These are phyloP conservation scores for Enteromius fasciolatus DNA, from an alignment of 2,797 vertebrate species.

Conservation along the genomic window DNA sequence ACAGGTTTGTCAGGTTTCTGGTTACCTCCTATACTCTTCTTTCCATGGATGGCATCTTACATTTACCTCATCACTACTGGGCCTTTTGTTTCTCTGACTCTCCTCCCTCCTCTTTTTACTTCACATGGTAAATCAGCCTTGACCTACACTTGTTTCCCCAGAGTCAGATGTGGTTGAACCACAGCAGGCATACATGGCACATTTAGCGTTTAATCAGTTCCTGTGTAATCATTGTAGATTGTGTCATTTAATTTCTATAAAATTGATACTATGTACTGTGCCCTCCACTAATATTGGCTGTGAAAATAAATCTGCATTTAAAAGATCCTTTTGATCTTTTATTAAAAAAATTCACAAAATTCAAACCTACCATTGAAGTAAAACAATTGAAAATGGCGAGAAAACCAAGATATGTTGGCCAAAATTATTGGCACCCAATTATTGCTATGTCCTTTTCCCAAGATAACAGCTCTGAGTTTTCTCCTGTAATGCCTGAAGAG, in stretches of 20 bases:
- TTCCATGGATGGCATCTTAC: conserved; percentile 48
- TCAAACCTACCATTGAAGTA: no score
- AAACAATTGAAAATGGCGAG: no score
- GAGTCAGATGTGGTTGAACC: conserved; percentile 3
- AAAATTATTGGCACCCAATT: no score
- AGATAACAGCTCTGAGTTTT: no score
- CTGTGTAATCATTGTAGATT: neutral
- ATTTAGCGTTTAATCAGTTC: neutral
- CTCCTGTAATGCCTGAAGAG: no score
- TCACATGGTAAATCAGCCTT: conserved; percentile 3
- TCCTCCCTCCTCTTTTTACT: conserved; percentile 36
- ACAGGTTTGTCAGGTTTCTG: conserved; percentile 58
- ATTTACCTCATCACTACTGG: conserved; percentile 54
- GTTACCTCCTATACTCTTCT: conserved; percentile 59
- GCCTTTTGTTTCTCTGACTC: conserved; percentile 52
- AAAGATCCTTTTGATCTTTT: no score
- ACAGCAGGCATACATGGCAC: neutral
- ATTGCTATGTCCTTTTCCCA: no score
- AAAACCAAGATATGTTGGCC: no score
- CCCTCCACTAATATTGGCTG: no score
- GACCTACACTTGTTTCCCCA: conserved; percentile 23
- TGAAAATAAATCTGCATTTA: no score
- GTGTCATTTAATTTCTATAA: neutral
- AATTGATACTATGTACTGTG: no score
- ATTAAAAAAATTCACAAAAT: no score